phyloP scores from a whole-genome alignment of 2,888 invertebrate genomes.

The Marasmarcha lunaedactyla region DNA sequence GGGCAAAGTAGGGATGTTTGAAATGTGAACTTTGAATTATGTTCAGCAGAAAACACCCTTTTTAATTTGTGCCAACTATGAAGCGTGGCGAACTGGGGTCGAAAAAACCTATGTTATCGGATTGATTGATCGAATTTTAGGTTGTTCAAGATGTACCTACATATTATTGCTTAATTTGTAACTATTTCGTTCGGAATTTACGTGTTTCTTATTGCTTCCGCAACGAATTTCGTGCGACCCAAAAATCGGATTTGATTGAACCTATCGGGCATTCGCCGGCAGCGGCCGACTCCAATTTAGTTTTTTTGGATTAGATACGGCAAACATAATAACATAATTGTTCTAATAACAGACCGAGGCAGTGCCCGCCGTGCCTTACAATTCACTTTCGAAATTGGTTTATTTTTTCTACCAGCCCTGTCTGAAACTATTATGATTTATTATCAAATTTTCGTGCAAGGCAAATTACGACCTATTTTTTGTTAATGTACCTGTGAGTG shows the following conservation, averaged over 20 bases:
- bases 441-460: conserved; percentile 67
- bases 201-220: conserved; percentile 70
- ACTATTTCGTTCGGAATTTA: conserved; percentile 49
- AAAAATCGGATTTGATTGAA: conserved; percentile 61
- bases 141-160: conserved; percentile 25
- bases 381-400: conserved; percentile 71
- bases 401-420: conserved; percentile 62
- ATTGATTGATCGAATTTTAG: conserved; percentile 31
- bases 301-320: conserved; percentile 69
- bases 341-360: conserved; percentile 61
- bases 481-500: conserved; percentile 31
- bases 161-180: conserved; percentile 51
- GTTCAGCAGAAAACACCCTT: conserved; percentile 57
- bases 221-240: conserved; percentile 69
- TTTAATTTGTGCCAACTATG: conserved; percentile 65
- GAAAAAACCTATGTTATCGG: conserved; percentile 26
- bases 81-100: conserved; percentile 53
- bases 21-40: conserved; percentile 65
- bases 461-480: conserved; percentile 62
- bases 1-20: conserved; percentile 59
- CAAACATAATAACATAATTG: conserved; percentile 71
- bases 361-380: conserved; percentile 61
- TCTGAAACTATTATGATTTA: conserved; percentile 70
- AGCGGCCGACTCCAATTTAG: conserved; percentile 67
- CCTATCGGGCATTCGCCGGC: conserved; percentile 65